phyloP scores from a whole-genome alignment of 2,797 vertebrate genomes.

The Pseudomugil tenellus region DNA sequence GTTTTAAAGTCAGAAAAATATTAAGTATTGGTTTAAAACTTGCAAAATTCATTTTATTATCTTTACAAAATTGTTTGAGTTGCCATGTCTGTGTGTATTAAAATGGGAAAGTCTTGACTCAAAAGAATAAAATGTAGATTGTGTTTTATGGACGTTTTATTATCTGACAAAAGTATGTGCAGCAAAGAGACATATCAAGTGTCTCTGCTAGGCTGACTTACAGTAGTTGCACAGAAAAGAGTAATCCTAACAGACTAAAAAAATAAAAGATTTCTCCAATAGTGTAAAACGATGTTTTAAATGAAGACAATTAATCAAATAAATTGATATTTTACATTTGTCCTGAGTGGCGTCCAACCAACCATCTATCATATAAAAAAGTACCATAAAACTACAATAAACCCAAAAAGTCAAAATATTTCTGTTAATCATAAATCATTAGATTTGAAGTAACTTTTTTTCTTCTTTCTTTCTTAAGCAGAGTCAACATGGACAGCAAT shows the following conservation, averaged over 20 bases:
- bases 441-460: background rate
- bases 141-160: background rate
- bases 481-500: slow-evolving; percentile 20
- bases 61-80: background rate
- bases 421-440: background rate
- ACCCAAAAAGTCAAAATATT: background rate
- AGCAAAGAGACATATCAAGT: background rate
- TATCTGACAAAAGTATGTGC: background rate
- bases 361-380: background rate
- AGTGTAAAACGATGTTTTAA: background rate
- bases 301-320: background rate
- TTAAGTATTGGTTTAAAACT: background rate
- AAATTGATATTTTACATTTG: background rate
- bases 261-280: background rate
- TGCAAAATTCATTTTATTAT: background rate
- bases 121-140: background rate
- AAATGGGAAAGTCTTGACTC: background rate
- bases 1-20: background rate
- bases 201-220: background rate
- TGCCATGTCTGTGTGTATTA: background rate
- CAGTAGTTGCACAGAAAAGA: background rate
- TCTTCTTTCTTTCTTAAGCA: slow-evolving; percentile 1
- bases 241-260: background rate
- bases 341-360: background rate
- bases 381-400: background rate